Evolutionary conservation across 2,113 vertebrate species (phyloP), one percentile per base, ranked within the genome.

Genomic region (Pseudopipra pipra): DNA sequence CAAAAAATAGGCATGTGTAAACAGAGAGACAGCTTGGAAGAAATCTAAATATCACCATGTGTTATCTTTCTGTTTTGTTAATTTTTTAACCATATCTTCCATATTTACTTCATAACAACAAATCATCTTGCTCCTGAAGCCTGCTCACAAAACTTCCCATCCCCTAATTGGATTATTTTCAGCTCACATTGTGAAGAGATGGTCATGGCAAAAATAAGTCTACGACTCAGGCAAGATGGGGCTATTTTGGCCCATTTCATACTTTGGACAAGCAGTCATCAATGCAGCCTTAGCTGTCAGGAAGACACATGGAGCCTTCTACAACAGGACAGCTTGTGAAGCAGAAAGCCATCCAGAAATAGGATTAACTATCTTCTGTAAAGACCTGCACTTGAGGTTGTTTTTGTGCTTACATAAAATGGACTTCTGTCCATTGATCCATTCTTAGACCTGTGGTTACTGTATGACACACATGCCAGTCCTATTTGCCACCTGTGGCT

Each of bases 391-490:
- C 12, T 3, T 76, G 16, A 20, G 10, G 6, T 9, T 85, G 28
- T 11, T 73, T 39, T 11, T 51, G n/a, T 61, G 21, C 31, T 51
- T 61, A 71, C 13, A 7, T 28, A 22, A 66, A 76, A 49, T 35
- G n/a, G 24, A 19, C 6, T 59, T 77, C 39, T 68, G n/a, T 33
- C 47, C 65, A 43, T 24, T 58, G 73, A 84, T 46, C 35, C 17
- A 7, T 24, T 37, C 30, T 27, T 46, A 86, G 25, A 62, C 39
- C 12, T 28, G 16, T 43, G 27, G 11, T 85, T 59, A 19, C 52
- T 3, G 1, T 22, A 39, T 0, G 0, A 35, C 28, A 28, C 0
- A 37, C 7, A 11, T 2, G 1, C 3, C 33, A 12, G 41, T 43
- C 43, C 23, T 47, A 6, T 39, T n/a, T 70, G n/a, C 51, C 62